Evolutionary conservation across 2,797 vertebrate genomes (phyloP).

Genomic region (Enteromius afrohamiltoni): DNA sequence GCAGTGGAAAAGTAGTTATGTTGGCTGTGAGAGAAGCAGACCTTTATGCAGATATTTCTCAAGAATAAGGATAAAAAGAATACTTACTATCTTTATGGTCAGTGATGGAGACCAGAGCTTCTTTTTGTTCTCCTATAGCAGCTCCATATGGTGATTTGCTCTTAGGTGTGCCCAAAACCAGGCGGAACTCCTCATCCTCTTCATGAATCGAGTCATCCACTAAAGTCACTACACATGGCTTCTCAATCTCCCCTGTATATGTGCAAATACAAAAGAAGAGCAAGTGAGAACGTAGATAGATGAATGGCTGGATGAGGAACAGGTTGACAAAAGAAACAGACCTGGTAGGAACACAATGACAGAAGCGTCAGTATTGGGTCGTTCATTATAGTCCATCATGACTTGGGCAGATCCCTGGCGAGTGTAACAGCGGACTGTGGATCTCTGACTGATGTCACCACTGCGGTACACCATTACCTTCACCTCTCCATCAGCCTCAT

Average conservation of each 20-base stretch:
- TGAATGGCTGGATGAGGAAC: not conserved
- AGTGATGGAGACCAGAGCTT: conserved; percentile 80
- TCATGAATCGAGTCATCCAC: conserved; percentile 83
- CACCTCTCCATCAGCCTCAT: conserved; percentile 80
- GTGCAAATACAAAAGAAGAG: conserved; percentile 1
- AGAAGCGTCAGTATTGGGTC: conserved; percentile 83
- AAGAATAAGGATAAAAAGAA: not conserved
- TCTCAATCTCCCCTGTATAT: conserved; percentile 83
- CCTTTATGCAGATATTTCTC: not conserved
- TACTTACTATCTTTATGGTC: conserved; percentile 86
- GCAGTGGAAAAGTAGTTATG: conserved; percentile 22
- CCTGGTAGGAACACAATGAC: conserved; percentile 82
- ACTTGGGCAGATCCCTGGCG: conserved; percentile 85
- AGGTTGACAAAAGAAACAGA: conserved; percentile 52
- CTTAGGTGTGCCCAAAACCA: conserved; percentile 81
- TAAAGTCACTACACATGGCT: conserved; percentile 81
- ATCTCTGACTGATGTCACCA: conserved; percentile 78
- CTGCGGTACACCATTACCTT: conserved; percentile 78
- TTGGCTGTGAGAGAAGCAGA: not conserved
- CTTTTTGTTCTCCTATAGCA: conserved; percentile 82
- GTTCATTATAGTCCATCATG: conserved; percentile 84
- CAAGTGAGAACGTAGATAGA: not conserved
- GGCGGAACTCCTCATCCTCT: conserved; percentile 86
- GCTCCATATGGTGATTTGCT: conserved; percentile 82
- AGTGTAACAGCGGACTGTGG: conserved; percentile 81